phyloP scores from a whole-genome alignment of 2,113 vertebrate species.

The Polypterus senegalus region DNA sequence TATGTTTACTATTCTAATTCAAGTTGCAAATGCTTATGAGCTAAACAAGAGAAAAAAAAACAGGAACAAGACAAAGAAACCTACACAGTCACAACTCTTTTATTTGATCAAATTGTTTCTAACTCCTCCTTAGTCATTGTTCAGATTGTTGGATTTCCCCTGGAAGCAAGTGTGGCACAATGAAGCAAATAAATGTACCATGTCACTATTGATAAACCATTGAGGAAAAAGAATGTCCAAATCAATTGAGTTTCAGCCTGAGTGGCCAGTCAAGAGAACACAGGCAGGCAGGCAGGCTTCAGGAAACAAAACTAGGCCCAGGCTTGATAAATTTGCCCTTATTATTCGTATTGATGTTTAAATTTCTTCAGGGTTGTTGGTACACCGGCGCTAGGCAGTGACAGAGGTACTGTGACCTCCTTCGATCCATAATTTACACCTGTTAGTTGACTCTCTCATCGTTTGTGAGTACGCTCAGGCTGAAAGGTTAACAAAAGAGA shows the following conservation, averaged over 20 bases:
- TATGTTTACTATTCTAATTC: too few species aligned
- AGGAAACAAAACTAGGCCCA: conserved; percentile 44
- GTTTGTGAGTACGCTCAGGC: conserved; percentile 85
- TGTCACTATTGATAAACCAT: conserved; percentile 76
- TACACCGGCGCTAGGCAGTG: conserved; percentile 73
- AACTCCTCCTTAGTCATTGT: neutral
- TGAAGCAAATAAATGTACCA: conserved; percentile 55
- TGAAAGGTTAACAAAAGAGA: conserved; percentile 99
- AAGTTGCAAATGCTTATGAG: too few species aligned
- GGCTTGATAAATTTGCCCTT: conserved; percentile 79
- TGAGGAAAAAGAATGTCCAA: conserved; percentile 69
- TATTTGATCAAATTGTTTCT: too few species aligned
- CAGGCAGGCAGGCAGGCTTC: conserved; percentile 49
- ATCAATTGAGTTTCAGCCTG: conserved; percentile 60
- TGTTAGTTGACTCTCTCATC: conserved; percentile 91
- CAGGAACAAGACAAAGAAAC: too few species aligned
- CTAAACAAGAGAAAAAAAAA: too few species aligned
- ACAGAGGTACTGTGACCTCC: conserved; percentile 81
- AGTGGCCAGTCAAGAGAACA: conserved; percentile 49
- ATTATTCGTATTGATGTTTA: conserved; percentile 84
- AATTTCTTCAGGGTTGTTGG: conserved; percentile 82
- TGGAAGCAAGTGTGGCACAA: conserved; percentile 12
- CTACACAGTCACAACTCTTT: too few species aligned
- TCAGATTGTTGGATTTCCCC: conserved; percentile 8
- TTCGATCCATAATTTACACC: conserved; percentile 98